phyloP scores from a whole-genome alignment of 1,140 invertebrate species.

The Aphaenogaster rudis region DNA sequence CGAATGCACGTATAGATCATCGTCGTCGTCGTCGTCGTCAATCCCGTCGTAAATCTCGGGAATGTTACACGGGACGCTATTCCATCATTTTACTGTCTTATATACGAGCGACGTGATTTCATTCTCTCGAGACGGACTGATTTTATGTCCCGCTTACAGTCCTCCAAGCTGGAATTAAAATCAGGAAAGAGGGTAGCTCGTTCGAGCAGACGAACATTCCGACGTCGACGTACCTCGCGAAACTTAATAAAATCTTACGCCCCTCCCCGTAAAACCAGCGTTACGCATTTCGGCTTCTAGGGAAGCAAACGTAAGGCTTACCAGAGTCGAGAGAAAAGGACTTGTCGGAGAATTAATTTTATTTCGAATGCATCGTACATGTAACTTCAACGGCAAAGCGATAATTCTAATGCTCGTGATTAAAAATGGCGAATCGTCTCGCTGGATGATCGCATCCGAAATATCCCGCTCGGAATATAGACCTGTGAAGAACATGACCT shows the following conservation, averaged over 20 bases:
- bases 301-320: not conserved
- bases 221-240: not conserved
- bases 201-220: not conserved
- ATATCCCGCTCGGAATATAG: conserved; percentile 12
- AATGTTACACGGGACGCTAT: not conserved
- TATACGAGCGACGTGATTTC: not conserved
- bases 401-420: not conserved
- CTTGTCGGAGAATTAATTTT: conserved; percentile 6
- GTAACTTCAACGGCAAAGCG: not conserved
- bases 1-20: not conserved
- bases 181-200: not conserved
- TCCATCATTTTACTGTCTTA: conserved; percentile 39
- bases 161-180: not conserved
- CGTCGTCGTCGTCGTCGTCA: not conserved
- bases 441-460: conserved; percentile 15
- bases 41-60: not conserved
- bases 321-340: too few relatives aligned
- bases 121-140: conserved; percentile 20
- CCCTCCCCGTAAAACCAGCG: not conserved
- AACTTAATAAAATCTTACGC: conserved; percentile 21
- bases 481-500: conserved; percentile 27
- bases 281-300: not conserved
- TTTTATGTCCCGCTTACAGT: not conserved
- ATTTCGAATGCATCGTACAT: not conserved
- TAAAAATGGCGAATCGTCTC: conserved; percentile 24